Percentiles rank a stretch among this genome's conserved stretches.
Conservation (phyloP, 2,113 vertebrate species). For the Cichladusa arquata region DNA sequence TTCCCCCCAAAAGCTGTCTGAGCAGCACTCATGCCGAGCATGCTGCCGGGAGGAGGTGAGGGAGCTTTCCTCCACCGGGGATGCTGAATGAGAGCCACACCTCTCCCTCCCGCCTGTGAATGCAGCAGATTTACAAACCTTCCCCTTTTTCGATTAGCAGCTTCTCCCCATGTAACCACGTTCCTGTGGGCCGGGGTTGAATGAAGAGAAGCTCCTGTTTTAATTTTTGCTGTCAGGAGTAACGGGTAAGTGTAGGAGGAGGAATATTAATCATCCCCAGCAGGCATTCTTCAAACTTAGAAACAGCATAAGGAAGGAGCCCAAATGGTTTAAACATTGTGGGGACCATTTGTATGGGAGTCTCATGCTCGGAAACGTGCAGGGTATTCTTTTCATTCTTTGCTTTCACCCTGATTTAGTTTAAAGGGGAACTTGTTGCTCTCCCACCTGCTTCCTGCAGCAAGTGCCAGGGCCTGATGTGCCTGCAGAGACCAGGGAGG, state of each 20-base stretch:
- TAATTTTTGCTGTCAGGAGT: slow-evolving; percentile 64
- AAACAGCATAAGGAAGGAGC: slow-evolving; percentile 57
- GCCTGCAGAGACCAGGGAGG: not conserved
- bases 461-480: not conserved
- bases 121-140: slow-evolving; percentile 14
- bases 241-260: slow-evolving; percentile 44
- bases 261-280: slow-evolving; percentile 55
- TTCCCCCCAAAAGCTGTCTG: not conserved
- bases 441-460: not conserved
- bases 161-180: not conserved
- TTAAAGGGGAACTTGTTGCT: not conserved
- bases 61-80: not conserved
- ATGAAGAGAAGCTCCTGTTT: slow-evolving; percentile 57
- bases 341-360: slow-evolving; percentile 50
- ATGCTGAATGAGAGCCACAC: slow-evolving; percentile 48
- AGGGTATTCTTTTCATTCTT: not conserved
- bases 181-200: slow-evolving; percentile 44
- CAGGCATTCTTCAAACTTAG: slow-evolving; percentile 52
- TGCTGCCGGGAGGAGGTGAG: not conserved
- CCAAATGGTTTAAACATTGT: slow-evolving; percentile 42
- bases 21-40: not conserved
- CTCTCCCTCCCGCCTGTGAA: not conserved
- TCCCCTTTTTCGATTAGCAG: not conserved
- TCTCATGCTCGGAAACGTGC: slow-evolving; percentile 49
- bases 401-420: not conserved